Conservation (phyloP, 92 coral and sea anemone genomes). For the Epizoanthus rinbou region DNA sequence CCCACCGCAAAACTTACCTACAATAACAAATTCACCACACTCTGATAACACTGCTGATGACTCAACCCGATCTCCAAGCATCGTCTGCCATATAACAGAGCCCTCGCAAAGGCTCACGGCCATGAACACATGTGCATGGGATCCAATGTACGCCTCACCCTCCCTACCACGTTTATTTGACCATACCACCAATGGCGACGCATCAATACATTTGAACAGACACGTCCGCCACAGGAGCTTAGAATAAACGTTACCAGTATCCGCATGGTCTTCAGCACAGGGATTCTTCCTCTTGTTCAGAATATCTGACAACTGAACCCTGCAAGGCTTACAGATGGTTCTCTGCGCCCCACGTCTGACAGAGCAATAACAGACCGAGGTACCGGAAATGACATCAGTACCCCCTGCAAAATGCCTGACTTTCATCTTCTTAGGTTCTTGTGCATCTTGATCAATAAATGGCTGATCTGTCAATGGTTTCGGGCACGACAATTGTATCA, state of each 20-base stretch:
- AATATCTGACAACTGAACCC: constrained; percentile 2
- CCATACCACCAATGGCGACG: constrained; percentile 90
- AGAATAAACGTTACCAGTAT: background rate
- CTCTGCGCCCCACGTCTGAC: constrained; percentile 70
- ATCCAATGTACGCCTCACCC: constrained; percentile 84
- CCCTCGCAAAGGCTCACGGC: constrained; percentile 76
- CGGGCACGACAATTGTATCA: background rate
- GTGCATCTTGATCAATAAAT: background rate
- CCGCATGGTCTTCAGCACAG: background rate
- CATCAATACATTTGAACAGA: constrained; percentile 87
- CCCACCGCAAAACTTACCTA: constrained; percentile 65
- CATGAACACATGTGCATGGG: constrained; percentile 87
- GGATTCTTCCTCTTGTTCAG: background rate
- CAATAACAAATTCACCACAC: constrained; percentile 73
- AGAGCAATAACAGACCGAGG: constrained; percentile 67
- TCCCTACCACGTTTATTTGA: constrained; percentile 45
- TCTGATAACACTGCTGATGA: constrained; percentile 87
- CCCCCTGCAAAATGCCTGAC: background rate
- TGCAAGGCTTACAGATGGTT: constrained; percentile 56
- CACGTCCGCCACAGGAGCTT: constrained; percentile 63
- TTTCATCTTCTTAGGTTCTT: constrained; percentile 13
- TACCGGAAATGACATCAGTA: background rate
- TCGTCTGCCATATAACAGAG: constrained; percentile 72
- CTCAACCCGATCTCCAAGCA: constrained; percentile 88
- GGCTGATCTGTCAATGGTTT: background rate